These are phyloP conservation scores for Leucosticte australis DNA, from an alignment of 2,113 vertebrate genomes.

Conservation along the genomic window DNA sequence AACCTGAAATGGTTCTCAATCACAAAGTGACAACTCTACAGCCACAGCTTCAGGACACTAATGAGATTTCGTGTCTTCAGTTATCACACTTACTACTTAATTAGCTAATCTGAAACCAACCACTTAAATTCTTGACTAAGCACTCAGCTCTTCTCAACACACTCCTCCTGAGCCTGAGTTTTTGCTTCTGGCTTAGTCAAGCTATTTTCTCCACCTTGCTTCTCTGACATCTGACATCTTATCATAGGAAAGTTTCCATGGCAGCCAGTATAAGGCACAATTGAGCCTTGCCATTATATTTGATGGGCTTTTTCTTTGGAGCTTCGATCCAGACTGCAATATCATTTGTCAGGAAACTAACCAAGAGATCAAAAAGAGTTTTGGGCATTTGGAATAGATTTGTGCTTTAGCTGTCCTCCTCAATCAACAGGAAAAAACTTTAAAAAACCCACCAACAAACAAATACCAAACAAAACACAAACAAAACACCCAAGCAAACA, in stretches of 20 bases:
- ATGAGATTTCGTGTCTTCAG: neutral
- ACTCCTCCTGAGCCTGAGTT: neutral
- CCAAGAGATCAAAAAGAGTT: neutral
- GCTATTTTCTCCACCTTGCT: neutral
- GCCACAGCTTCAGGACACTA: neutral
- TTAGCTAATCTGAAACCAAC: neutral
- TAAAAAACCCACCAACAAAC: rapidly evolving
- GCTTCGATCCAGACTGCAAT: neutral
- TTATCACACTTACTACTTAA: neutral
- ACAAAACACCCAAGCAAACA: neutral
- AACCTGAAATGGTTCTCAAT: neutral
- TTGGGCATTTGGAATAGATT: neutral
- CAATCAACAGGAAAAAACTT: neutral
- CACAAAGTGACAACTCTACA: neutral
- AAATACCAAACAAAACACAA: neutral
- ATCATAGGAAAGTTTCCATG: neutral
- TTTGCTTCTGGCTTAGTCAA: neutral
- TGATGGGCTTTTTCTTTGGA: neutral
- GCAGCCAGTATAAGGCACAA: neutral
- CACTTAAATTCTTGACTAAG: neutral
- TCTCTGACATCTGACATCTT: neutral
- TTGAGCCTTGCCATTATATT: neutral
- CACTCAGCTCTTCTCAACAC: neutral
- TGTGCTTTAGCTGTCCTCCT: neutral
- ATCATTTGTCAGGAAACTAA: neutral